phyloP scores from a whole-genome alignment of 2,888 invertebrate species.

The Beris morrisii region DNA sequence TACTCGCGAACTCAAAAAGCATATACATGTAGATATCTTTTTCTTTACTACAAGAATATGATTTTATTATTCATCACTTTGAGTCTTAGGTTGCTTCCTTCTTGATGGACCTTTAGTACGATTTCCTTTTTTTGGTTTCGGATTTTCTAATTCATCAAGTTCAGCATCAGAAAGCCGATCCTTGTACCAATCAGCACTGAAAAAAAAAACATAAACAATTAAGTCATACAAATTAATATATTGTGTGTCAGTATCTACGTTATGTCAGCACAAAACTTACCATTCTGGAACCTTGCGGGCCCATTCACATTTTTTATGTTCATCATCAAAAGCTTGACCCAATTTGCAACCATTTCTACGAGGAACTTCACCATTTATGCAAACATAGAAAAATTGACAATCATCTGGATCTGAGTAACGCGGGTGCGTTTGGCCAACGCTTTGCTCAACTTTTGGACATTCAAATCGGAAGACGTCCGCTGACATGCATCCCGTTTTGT shows the following conservation, averaged over 20 bases:
- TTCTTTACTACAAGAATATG: no score
- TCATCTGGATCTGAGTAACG: constrained; percentile 85
- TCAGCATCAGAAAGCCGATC: constrained; percentile 79
- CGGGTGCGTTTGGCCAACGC: constrained; percentile 75
- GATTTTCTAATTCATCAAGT: constrained; percentile 77
- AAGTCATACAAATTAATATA: constrained; percentile 21
- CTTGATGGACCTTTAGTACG: constrained; percentile 53
- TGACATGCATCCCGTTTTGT: constrained; percentile 82
- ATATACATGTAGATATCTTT: no score
- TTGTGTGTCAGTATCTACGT: constrained; percentile 27
- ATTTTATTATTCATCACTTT: no score
- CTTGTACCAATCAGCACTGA: constrained; percentile 89
- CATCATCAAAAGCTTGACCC: constrained; percentile 87
- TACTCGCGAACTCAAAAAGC: no score
- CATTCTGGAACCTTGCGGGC: constrained; percentile 87
- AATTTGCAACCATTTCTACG: constrained; percentile 84
- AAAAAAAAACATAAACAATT: constrained; percentile 40
- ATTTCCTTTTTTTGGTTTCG: constrained; percentile 66
- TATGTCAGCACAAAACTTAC: constrained; percentile 58
- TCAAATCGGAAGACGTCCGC: constrained; percentile 82
- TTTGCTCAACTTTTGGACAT: constrained; percentile 77
- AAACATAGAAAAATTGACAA: constrained; percentile 90
- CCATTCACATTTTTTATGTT: constrained; percentile 78
- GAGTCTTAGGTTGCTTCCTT: constrained; percentile 42
- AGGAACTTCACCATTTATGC: constrained; percentile 84